Evolutionary conservation across 2,888 invertebrate genomes (phyloP), one percentile per base, ranked within the genome.

Genomic region (Melolontha melolontha): DNA sequence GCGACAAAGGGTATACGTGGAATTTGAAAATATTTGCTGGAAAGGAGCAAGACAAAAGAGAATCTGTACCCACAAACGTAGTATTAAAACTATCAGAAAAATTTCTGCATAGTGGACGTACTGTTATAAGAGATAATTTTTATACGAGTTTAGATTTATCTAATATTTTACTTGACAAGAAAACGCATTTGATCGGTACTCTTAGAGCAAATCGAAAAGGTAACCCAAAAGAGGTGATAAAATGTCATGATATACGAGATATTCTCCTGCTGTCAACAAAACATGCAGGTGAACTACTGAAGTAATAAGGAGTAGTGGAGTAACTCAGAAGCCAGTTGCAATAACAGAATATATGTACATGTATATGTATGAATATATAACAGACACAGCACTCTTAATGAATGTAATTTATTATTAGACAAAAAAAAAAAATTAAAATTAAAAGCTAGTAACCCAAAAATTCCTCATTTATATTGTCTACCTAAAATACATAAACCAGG

Each of bases 221-320:
- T 55, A 73, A 64, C 22, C 14, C 5, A 70, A 65, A 62, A 54
- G 62, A 62, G 64, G 57, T 34, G 68, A 47, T 72, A 64, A 75
- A 75, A 57, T 78, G 75, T 74, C 71, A 72, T 54, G 74, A 78
- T 62, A 75, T 74, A 70, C 63, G 76, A 51, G 68, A 70, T 63
- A 64, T 66, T 39, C n/a, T n/a, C n/a, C n/a, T n/a, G n/a, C n/a
- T n/a, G n/a, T n/a, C n/a, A 52, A n/a, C n/a, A n/a, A n/a, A n/a
- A n/a, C n/a, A n/a, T n/a, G n/a, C n/a, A n/a, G n/a, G n/a, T n/a
- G n/a, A 44, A 62, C 49, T 22, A 51, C 42, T 29, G 50, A 55
- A 63, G 50, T 67, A 49, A 27, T 50, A 22, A 42, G 41, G 41
- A 63, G 64, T 34, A 47, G 16, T 11, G 64, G 69, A 41, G 10